Evolutionary conservation across 2,113 vertebrate genomes (phyloP).

Genomic region (Lagenorhynchus albirostris): DNA sequence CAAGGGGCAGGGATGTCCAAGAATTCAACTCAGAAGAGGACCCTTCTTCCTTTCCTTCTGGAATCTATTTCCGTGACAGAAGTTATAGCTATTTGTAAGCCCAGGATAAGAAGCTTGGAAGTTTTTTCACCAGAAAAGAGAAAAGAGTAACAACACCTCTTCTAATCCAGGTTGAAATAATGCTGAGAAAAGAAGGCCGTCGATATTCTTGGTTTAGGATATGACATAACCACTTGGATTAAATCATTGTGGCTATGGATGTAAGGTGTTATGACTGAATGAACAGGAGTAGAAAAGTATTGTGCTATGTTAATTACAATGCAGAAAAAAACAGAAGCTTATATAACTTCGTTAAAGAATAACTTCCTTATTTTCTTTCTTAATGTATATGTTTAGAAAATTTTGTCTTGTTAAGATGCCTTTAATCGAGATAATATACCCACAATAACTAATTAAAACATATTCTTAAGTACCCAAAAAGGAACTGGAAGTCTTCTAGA

Average conservation of each 20-base stretch:
- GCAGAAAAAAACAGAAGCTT: background rate
- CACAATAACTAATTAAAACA: background rate
- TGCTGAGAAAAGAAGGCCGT: background rate
- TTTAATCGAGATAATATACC: background rate
- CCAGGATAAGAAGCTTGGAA: background rate
- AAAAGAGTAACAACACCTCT: background rate
- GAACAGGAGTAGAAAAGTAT: background rate
- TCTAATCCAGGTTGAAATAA: background rate
- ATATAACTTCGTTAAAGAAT: background rate
- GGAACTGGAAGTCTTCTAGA: background rate
- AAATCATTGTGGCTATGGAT: background rate
- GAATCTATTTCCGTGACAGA: background rate
- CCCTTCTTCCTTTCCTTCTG: background rate
- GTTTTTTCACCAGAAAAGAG: background rate
- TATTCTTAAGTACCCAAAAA: background rate
- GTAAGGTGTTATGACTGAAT: background rate
- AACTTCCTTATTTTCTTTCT: background rate
- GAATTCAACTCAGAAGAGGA: background rate
- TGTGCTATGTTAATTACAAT: background rate
- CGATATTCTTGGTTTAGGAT: background rate
- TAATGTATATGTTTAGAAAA: background rate
- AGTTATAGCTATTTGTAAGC: background rate
- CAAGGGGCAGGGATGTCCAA: background rate
- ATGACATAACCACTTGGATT: background rate
- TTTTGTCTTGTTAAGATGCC: background rate